Conservation (phyloP, 2,888 invertebrate species). For the Agriotes lineatus region DNA sequence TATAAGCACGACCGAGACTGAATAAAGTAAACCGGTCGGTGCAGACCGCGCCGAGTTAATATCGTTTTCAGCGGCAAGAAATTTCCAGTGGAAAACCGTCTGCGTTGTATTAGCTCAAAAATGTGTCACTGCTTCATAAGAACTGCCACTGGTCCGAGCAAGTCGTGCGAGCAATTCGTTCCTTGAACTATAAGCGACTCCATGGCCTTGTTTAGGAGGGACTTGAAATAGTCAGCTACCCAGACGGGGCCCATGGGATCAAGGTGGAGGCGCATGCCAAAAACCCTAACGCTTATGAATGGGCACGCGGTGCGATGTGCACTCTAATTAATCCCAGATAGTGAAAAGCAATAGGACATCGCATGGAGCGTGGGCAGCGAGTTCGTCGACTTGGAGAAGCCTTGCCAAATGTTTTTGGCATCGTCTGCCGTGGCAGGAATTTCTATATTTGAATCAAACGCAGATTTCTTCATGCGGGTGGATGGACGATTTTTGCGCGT, state of each 20-base stretch:
- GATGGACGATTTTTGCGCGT: conserved; percentile 15
- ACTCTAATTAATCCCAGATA: conserved; percentile 19
- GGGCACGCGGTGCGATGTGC: neutral
- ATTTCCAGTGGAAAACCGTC: neutral
- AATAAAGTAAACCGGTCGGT: no score
- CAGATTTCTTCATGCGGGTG: conserved; percentile 35
- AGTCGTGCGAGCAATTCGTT: conserved; percentile 19
- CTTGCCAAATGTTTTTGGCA: conserved; percentile 53
- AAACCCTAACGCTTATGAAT: conserved; percentile 25
- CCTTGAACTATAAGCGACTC: conserved; percentile 23
- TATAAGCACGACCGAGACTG: no score
- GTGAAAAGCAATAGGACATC: conserved; percentile 13
- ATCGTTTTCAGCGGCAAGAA: neutral
- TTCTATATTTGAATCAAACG: conserved; percentile 47
- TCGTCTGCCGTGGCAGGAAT: conserved; percentile 45
- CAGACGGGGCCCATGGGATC: conserved; percentile 17
- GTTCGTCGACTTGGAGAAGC: conserved; percentile 51
- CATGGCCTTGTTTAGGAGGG: conserved; percentile 21
- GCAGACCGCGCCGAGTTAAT: no score
- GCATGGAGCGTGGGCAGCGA: conserved; percentile 22
- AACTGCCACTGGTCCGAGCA: neutral
- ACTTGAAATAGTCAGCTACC: neutral
- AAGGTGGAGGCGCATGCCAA: conserved; percentile 10
- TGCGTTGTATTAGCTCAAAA: neutral
- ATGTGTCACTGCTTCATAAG: conserved; percentile 18